phyloP scores from a whole-genome alignment of 35 echinoderm and acorn worm species.

The Strongylocentrotus purpuratus region DNA sequence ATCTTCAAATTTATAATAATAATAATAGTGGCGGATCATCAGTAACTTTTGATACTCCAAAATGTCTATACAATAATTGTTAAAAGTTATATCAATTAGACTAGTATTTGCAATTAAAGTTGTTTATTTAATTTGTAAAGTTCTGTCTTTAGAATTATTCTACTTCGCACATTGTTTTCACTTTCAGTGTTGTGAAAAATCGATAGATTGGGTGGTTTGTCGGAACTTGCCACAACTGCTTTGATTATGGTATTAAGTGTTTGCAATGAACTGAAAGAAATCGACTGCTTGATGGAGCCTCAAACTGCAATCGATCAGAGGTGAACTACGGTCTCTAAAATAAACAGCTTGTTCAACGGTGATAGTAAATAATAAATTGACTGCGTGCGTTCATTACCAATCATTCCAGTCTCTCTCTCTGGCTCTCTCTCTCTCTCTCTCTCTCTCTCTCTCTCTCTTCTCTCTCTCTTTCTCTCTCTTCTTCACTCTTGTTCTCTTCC shows the following conservation, averaged over 20 bases:
- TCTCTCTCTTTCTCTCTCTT: not conserved
- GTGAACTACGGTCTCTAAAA: not conserved
- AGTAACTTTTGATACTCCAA: too few species aligned
- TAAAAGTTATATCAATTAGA: too few species aligned
- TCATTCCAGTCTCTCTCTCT: not conserved
- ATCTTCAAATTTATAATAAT: too few species aligned
- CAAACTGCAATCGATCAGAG: not conserved
- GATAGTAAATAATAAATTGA: not conserved
- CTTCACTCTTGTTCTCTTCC: too few species aligned
- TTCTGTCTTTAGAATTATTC: too few species aligned
- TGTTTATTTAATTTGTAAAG: too few species aligned
- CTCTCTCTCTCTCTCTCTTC: not conserved
- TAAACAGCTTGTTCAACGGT: not conserved
- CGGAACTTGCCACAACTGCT: not conserved
- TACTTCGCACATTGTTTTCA: too few species aligned
- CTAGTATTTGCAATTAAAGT: too few species aligned
- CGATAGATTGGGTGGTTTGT: not conserved
- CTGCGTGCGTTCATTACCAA: not conserved
- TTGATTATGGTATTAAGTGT: not conserved
- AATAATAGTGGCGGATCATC: too few species aligned
- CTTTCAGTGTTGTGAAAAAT: not conserved
- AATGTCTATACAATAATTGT: too few species aligned
- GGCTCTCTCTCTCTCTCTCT: not conserved
- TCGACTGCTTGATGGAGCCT: not conserved
- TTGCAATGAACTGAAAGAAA: constrained; percentile 5